phyloP scores from a whole-genome alignment of 2,888 invertebrate species.

The Brachylomia viminalis region DNA sequence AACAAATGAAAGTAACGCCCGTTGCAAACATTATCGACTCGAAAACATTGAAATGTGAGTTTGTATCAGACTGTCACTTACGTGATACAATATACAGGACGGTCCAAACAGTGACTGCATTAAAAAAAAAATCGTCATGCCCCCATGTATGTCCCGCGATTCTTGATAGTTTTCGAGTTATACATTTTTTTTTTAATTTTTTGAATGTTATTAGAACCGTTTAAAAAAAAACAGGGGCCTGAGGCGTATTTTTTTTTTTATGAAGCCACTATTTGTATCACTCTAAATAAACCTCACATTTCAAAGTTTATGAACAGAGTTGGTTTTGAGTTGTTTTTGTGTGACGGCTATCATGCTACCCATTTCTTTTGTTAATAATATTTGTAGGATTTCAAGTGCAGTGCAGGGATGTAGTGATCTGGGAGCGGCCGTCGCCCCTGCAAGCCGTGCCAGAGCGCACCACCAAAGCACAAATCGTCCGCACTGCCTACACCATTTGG shows the following conservation, averaged over 20 bases:
- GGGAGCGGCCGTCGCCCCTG: conserved; percentile 65
- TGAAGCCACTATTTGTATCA: no score
- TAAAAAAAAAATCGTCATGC: no score
- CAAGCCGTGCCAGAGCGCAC: conserved; percentile 59
- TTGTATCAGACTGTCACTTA: no score
- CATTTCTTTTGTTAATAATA: not conserved
- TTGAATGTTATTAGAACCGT: no score
- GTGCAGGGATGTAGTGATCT: conserved; percentile 75
- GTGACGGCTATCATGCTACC: not conserved
- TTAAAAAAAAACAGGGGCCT: no score
- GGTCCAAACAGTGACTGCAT: no score
- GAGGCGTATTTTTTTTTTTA: no score
- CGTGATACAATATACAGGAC: no score
- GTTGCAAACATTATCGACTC: not conserved
- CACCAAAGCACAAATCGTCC: conserved; percentile 67
- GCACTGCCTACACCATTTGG: conserved; percentile 72
- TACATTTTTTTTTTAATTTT: no score
- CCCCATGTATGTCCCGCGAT: no score
- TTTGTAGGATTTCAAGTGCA: conserved; percentile 71
- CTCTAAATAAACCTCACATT: not conserved
- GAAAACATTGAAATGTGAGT: not conserved
- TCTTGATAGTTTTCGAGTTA: no score
- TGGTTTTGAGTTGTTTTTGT: not conserved
- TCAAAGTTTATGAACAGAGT: not conserved
- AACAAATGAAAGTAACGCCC: not conserved